Base-by-base conservation (phyloP, 2,797 vertebrate species). In the Tarsius wallacei region DNA sequence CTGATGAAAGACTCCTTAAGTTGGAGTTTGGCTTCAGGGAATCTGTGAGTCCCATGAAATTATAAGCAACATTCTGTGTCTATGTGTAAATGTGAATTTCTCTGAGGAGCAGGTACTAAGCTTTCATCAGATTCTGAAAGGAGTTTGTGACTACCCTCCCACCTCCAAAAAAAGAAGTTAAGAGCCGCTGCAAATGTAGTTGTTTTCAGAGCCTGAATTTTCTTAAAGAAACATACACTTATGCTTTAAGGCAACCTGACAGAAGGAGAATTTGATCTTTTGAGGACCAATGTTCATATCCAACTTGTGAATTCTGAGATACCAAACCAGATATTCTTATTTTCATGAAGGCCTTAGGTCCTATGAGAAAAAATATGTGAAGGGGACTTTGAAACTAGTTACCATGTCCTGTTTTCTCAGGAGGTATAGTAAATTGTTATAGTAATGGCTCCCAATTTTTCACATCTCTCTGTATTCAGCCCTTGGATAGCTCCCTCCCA, bases 151-250 rank as follows among this genome's bases (percentile, higher is more conserved):
- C 22, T 59, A n/a, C 24, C 7, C 55, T 73, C 57, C 16, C 64
- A 85, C n/a, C 10, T 90, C 82, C 11, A 1, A 88, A 91, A 80
- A 70, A 66, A 63, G 80, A 64, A 86, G 22, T 76, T 76, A 77
- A 81, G 64, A 95, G 26, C 31, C 61, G 93, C 22, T 83, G 89
- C 36, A 93, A 71, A 82, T 70, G 17, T 95, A 88, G 15, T 53
- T 95, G 63, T 89, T 94, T 96, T 90, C n/a, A 88, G 90, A 95
- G 36, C 14, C 84, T 89, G 53, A 3, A 91, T 80, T 94, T 94
- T 85, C 70, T 90, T 93, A 71, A 64, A 84, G 61, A 90, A 73
- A 26, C 28, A 83, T 82, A 90, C 15, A 73, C 47, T 96, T 91
- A 47, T 22, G 90, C 63, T 66, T 57, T 47, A 96, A 91, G 76